These are phyloP conservation scores for Lepidiolamprologus cunningtoni DNA, from an alignment of 2,113 vertebrate genomes.

Conservation along the genomic window DNA sequence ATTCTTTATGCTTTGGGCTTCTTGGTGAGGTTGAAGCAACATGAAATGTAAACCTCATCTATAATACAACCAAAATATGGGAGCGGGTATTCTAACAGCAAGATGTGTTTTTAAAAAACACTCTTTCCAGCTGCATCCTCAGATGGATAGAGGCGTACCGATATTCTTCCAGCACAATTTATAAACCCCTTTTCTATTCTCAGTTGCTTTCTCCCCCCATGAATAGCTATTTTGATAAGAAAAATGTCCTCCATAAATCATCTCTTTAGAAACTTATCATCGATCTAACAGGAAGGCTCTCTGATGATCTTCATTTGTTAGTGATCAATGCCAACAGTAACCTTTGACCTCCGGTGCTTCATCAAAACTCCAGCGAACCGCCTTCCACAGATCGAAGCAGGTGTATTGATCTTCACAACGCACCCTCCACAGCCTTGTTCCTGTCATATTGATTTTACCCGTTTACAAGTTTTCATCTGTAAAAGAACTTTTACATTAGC, in stretches of 20 bases:
- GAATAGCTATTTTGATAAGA: background rate
- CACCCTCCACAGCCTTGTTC: background rate
- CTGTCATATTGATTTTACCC: background rate
- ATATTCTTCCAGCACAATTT: background rate
- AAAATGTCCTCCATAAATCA: constrained; percentile 19
- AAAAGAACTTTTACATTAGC: constrained; percentile 8
- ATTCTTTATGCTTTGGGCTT: background rate
- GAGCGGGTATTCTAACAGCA: background rate
- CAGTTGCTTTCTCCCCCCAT: background rate
- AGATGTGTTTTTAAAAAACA: background rate
- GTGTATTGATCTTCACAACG: background rate
- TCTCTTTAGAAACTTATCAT: background rate
- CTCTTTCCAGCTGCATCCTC: background rate
- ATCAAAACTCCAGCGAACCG: constrained; percentile 15
- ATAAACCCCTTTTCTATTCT: background rate
- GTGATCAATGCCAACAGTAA: constrained; percentile 31
- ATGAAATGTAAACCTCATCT: background rate
- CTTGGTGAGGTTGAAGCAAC: background rate
- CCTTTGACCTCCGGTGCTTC: constrained; percentile 45
- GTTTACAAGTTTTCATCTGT: background rate
- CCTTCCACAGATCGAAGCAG: constrained; percentile 14
- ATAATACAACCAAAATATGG: background rate
- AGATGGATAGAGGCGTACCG: background rate
- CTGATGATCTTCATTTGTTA: constrained; percentile 28
- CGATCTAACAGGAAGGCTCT: constrained; percentile 8